phyloP scores from a whole-genome alignment of 2,888 invertebrate genomes.

The Drosophila greeni region DNA sequence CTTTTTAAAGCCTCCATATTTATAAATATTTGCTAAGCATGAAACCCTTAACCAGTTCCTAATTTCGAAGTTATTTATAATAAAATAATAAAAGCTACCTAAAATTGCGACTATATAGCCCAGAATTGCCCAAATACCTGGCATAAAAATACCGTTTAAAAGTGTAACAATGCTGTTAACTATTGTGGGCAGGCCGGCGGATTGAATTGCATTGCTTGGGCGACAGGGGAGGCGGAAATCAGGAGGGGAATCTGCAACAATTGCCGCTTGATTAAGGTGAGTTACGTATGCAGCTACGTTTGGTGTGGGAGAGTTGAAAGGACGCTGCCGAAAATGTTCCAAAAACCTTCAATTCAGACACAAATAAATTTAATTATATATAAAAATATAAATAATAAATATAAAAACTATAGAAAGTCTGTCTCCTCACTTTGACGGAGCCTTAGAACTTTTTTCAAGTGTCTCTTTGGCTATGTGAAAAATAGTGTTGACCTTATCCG shows the following conservation, averaged over 20 bases:
- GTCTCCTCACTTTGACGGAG: too few relatives aligned
- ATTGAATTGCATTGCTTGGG: slow-evolving; percentile 17
- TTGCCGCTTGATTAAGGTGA: slow-evolving; percentile 63
- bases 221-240: not conserved
- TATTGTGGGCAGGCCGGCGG: slow-evolving; percentile 29
- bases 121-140: not conserved
- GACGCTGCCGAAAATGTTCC: slow-evolving; percentile 7
- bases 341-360: not conserved
- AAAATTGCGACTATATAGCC: not conserved
- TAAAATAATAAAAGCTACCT: not conserved
- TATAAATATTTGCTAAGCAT: not conserved
- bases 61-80: not conserved
- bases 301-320: slow-evolving; percentile 4
- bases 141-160: slow-evolving; percentile 63
- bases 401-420: too few relatives aligned
- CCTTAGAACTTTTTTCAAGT: too few relatives aligned
- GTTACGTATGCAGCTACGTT: slow-evolving; percentile 8
- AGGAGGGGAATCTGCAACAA: slow-evolving; percentile 44
- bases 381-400: too few relatives aligned
- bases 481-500: not conserved
- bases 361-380: not conserved
- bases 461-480: not conserved
- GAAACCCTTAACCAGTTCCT: not conserved
- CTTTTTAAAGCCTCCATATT: not conserved
- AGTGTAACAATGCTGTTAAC: slow-evolving; percentile 69